Evolutionary conservation across 2,113 vertebrate genomes (phyloP).

Genomic region (Halcyon malimbica): DNA sequence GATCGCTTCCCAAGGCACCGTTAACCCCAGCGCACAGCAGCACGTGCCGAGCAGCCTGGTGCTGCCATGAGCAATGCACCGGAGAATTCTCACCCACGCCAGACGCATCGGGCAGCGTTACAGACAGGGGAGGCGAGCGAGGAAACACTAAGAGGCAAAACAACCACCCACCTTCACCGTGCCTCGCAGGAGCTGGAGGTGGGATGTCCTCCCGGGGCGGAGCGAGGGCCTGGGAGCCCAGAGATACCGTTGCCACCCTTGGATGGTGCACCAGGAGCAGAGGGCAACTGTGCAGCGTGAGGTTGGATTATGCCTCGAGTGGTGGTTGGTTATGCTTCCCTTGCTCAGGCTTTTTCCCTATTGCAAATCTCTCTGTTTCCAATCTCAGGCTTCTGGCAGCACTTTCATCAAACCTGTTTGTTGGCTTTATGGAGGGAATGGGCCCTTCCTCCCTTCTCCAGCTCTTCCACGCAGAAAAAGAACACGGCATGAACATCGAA

Average conservation of each 20-base stretch:
- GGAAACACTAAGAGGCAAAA: not conserved
- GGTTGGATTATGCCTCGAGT: not conserved
- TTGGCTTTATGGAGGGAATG: not conserved
- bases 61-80: accelerated
- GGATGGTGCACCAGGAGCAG: accelerated
- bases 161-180: accelerated
- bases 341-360: not conserved
- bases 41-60: accelerated
- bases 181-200: not conserved
- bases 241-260: accelerated
- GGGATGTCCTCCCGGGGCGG: accelerated
- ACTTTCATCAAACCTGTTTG: not conserved
- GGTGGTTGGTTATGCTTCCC: not conserved
- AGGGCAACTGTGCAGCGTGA: not conserved
- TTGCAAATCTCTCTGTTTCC: not conserved
- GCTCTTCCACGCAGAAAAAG: not conserved
- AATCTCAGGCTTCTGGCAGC: not conserved
- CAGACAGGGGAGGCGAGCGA: not conserved
- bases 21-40: not conserved
- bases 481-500: not conserved
- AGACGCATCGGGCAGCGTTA: not conserved
- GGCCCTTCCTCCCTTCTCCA: not conserved
- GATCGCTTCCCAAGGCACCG: not conserved
- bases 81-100: not conserved
- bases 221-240: not conserved